phyloP scores from a whole-genome alignment of 2,888 invertebrate species.

The Dryomyza anilis region DNA sequence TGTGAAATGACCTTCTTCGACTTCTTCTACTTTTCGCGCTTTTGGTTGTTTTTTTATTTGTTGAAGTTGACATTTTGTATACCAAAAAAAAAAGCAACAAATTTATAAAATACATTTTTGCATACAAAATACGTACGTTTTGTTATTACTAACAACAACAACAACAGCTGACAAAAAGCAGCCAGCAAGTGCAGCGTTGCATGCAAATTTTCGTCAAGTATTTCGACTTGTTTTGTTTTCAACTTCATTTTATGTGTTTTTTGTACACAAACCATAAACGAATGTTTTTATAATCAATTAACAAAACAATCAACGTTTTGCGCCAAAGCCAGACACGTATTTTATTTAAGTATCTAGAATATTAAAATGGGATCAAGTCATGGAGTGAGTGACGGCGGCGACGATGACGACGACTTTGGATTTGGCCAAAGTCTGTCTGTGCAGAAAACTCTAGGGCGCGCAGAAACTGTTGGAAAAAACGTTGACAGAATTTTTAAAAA shows the following conservation, averaged over 20 bases:
- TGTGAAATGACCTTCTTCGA: slow-evolving; percentile 29
- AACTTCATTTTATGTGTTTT: background rate
- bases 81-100: slow-evolving; percentile 26
- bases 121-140: slow-evolving; percentile 28
- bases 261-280: slow-evolving; percentile 5
- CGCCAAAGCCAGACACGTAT: slow-evolving; percentile 55
- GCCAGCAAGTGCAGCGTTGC: background rate
- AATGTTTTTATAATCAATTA: slow-evolving; percentile 43
- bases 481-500: slow-evolving; percentile 32
- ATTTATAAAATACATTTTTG: slow-evolving; percentile 33
- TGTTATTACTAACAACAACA: too few species aligned
- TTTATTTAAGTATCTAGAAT: slow-evolving; percentile 61
- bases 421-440: slow-evolving; percentile 4
- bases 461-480: too few species aligned
- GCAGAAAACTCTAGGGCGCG: too few species aligned
- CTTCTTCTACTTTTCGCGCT: slow-evolving; percentile 12
- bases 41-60: slow-evolving; percentile 21
- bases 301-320: slow-evolving; percentile 48
- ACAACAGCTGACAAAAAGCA: background rate
- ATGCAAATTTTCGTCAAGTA: slow-evolving; percentile 2
- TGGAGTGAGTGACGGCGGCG: slow-evolving; percentile 16
- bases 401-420: background rate
- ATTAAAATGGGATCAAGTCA: slow-evolving; percentile 60
- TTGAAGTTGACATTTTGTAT: slow-evolving; percentile 23
- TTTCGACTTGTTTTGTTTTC: background rate